Conservation (phyloP, 2,113 vertebrate species). For the Trematocara zebra region DNA sequence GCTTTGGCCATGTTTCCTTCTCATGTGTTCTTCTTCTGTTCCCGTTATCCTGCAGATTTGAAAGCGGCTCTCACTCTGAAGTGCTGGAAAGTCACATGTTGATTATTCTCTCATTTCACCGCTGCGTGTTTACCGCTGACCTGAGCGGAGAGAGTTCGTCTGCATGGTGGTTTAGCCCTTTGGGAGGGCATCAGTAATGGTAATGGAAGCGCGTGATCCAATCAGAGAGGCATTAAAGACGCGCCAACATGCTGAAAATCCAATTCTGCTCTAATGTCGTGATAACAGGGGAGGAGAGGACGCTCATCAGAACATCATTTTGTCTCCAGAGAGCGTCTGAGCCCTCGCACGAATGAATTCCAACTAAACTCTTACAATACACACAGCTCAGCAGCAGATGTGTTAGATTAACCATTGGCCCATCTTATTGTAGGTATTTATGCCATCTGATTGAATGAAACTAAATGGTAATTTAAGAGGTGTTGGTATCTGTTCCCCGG, state of each 20-base stretch:
- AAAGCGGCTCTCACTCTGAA: not conserved
- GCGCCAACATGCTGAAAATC: not conserved
- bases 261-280: slow-evolving; percentile 27
- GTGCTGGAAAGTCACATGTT: not conserved
- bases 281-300: slow-evolving; percentile 4
- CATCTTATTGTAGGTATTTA: not conserved
- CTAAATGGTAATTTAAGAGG: not conserved
- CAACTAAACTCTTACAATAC: not conserved
- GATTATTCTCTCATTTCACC: not conserved
- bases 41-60: not conserved
- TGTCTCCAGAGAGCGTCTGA: not conserved
- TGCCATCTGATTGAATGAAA: not conserved
- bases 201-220: slow-evolving; percentile 6
- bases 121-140: not conserved
- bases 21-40: not conserved
- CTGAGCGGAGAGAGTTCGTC: not conserved
- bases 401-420: not conserved
- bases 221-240: not conserved
- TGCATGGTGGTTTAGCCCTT: not conserved
- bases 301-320: not conserved
- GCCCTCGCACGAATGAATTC: not conserved
- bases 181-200: not conserved
- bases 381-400: not conserved
- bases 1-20: not conserved
- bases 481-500: not conserved